Conservation (phyloP, 2,888 invertebrate genomes). For the Ommatoiulus sabulosus region DNA sequence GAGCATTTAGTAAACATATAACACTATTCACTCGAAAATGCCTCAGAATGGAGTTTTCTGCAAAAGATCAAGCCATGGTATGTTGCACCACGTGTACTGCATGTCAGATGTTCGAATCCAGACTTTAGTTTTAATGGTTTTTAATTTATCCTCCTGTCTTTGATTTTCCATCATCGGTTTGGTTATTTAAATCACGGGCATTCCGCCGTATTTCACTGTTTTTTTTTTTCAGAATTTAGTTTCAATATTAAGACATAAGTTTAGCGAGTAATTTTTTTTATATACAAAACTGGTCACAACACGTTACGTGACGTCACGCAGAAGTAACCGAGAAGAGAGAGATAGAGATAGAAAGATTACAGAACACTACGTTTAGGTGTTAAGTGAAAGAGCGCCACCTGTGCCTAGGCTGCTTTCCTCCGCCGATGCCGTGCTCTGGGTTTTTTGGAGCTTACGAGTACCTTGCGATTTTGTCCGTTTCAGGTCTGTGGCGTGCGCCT, state of each 20-base stretch:
- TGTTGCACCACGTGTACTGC: not conserved
- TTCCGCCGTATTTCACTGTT: not conserved
- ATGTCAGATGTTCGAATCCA: not conserved
- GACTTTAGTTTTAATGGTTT: not conserved
- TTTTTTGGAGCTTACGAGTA: slow-evolving; percentile 73
- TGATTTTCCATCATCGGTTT: not conserved
- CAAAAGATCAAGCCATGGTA: too few species aligned
- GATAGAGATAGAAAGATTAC: not conserved
- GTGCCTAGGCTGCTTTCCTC: slow-evolving; percentile 62
- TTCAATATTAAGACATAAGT: not conserved
- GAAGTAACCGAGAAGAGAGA: slow-evolving; percentile 34
- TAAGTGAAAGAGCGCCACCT: slow-evolving; percentile 63
- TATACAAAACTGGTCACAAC: not conserved
- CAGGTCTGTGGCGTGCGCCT: slow-evolving; percentile 72
- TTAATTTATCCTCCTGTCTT: not conserved
- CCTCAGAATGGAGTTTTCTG: not conserved
- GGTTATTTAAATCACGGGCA: not conserved
- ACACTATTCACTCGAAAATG: not conserved
- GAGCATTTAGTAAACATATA: not conserved
- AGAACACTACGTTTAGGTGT: slow-evolving; percentile 50
- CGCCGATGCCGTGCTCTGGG: slow-evolving; percentile 59
- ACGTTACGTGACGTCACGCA: slow-evolving; percentile 20
- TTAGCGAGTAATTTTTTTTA: not conserved
- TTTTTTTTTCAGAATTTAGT: not conserved
- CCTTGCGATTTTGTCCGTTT: slow-evolving; percentile 94